A percentile compares a stretch with the other conserved stretches of the same genome.
phyloP scores from a whole-genome alignment of 2,888 invertebrate genomes.

The Acronicta aceris region DNA sequence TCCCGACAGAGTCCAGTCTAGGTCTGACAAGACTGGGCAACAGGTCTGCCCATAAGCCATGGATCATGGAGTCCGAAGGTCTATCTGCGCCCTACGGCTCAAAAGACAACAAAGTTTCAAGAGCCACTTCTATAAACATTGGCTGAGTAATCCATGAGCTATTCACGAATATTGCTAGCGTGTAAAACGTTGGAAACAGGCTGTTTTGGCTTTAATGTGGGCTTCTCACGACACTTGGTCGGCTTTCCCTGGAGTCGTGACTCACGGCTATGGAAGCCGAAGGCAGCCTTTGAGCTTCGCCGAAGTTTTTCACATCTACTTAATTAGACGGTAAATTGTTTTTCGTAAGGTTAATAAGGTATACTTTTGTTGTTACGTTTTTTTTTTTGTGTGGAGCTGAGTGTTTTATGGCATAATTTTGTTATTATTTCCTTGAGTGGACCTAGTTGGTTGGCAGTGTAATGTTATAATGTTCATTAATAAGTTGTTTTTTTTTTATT shows the following conservation, averaged over 20 bases:
- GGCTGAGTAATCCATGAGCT: conserved; percentile 43
- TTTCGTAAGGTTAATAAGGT: conserved; percentile 40
- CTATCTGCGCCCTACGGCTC: no score
- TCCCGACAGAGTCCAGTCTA: no score
- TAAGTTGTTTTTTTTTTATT: no score
- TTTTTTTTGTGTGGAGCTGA: conserved; percentile 13
- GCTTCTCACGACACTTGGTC: conserved; percentile 66
- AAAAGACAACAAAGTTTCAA: conserved; percentile 16
- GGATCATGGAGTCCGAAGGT: no score
- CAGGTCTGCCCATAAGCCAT: no score
- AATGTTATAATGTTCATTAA: no score
- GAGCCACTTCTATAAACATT: conserved; percentile 53
- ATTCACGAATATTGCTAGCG: conserved; percentile 63
- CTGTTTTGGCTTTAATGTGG: conserved; percentile 69
- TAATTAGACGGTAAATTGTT: conserved; percentile 52
- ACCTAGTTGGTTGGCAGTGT: no score
- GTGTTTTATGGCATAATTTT: conserved; percentile 37
- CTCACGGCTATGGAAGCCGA: conserved; percentile 37
- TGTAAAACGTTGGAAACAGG: conserved; percentile 72
- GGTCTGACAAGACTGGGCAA: no score
- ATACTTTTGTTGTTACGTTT: conserved; percentile 23
- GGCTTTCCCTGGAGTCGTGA: conserved; percentile 43
- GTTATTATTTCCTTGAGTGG: conserved; percentile 16
- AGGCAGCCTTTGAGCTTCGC: conserved; percentile 26
- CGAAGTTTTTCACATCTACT: conserved; percentile 52